Evolutionary conservation across 2,113 vertebrate genomes (phyloP).

Genomic region (Ellobius talpinus): DNA sequence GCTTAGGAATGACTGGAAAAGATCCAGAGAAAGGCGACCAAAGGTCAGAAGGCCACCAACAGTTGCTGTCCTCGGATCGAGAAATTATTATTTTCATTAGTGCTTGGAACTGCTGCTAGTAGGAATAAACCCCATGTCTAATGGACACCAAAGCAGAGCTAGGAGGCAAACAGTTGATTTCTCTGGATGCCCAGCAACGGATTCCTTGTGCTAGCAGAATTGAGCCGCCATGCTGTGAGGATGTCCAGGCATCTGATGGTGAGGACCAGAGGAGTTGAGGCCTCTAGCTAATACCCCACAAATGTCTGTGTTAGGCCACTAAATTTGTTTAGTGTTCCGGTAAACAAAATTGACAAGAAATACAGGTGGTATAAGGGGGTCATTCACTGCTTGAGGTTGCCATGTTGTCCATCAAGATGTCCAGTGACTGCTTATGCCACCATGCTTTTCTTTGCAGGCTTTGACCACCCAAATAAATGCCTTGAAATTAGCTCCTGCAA

Average conservation of each 20-base stretch:
- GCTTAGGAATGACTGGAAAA: background rate
- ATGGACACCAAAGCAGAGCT: background rate
- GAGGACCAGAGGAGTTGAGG: background rate
- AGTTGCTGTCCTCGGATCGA: background rate
- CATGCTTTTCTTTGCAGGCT: background rate
- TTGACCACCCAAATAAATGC: background rate
- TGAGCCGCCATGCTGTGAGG: too few relatives aligned
- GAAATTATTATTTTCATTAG: background rate
- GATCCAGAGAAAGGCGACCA: background rate
- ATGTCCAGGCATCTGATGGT: background rate
- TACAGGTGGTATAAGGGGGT: background rate
- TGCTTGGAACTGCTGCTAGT: background rate
- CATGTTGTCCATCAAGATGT: background rate
- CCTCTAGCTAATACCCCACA: background rate
- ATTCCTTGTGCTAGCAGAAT: background rate
- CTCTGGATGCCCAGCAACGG: background rate
- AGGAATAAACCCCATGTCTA: background rate
- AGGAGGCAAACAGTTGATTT: background rate
- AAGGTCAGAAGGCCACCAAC: background rate
- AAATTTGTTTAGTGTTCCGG: background rate
- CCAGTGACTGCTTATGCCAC: background rate
- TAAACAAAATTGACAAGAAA: background rate
- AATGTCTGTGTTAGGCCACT: background rate
- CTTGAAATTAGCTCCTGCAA: background rate
- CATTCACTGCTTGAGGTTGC: too few relatives aligned